These are phyloP conservation scores for Bimastos eiseni DNA, from an alignment of 2,888 invertebrate species.

Conservation along the genomic window DNA sequence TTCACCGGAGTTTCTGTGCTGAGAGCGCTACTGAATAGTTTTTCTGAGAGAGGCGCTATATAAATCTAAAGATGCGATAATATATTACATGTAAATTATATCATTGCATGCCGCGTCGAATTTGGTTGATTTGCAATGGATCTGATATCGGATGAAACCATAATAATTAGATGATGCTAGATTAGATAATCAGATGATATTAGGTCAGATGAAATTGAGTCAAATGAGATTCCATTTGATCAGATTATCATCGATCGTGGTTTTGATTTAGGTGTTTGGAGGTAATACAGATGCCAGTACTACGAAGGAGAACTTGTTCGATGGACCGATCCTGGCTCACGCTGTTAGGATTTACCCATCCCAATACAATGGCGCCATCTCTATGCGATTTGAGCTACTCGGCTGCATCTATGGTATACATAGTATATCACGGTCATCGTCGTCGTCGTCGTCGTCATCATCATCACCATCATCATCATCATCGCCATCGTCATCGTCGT, in stretches of 20 bases:
- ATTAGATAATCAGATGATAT: not conserved
- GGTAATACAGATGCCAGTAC: slow-evolving; percentile 3
- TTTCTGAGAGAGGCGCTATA: too few species aligned
- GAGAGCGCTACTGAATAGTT: too few species aligned
- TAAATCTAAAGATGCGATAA: too few species aligned
- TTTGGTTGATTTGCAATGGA: too few species aligned
- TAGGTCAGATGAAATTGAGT: not conserved
- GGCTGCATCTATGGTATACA: slow-evolving; percentile 24
- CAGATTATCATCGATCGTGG: not conserved
- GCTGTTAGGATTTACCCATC: slow-evolving; percentile 23
- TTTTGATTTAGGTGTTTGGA: slow-evolving; percentile 9
- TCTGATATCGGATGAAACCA: too few species aligned
- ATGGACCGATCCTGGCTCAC: slow-evolving; percentile 14
- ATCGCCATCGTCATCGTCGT: not conserved
- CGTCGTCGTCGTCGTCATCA: not conserved
- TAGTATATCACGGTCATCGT: not conserved
- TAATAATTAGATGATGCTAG: too few species aligned
- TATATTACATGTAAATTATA: too few species aligned
- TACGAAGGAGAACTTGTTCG: not conserved
- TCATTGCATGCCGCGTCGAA: too few species aligned
- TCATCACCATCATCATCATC: not conserved
- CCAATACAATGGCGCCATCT: slow-evolving; percentile 13
- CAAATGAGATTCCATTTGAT: not conserved
- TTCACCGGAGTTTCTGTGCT: too few species aligned
- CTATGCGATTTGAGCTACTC: slow-evolving; percentile 27